phyloP scores from a whole-genome alignment of 2,113 vertebrate species.

The Myotis brandtii region DNA sequence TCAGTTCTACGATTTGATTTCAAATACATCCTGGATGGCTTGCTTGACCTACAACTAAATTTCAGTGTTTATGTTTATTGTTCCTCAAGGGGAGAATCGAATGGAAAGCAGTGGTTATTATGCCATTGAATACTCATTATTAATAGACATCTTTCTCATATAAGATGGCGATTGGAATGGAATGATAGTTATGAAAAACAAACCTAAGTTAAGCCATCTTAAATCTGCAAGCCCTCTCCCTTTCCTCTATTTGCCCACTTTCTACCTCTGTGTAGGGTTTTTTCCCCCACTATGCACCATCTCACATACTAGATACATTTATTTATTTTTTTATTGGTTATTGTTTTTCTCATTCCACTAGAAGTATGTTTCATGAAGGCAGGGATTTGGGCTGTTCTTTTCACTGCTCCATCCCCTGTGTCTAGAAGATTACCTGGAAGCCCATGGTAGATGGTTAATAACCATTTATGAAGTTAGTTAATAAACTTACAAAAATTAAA shows the following conservation, averaged over 20 bases:
- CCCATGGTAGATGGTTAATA: neutral
- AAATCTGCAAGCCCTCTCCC: neutral
- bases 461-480: neutral
- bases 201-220: neutral
- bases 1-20: neutral
- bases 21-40: neutral
- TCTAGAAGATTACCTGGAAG: neutral
- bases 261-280: neutral
- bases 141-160: neutral
- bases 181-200: neutral
- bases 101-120: neutral
- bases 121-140: neutral
- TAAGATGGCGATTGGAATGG: neutral
- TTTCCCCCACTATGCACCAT: neutral
- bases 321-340: neutral
- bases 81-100: slow-evolving; percentile 14
- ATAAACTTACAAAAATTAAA: neutral
- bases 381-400: neutral
- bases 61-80: slow-evolving; percentile 6
- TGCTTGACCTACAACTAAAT: neutral
- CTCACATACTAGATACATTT: neutral
- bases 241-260: neutral
- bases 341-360: neutral
- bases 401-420: neutral
- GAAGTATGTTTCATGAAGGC: neutral